Conservation (phyloP, 2,888 invertebrate species). For the Mesorhabditis belari region DNA sequence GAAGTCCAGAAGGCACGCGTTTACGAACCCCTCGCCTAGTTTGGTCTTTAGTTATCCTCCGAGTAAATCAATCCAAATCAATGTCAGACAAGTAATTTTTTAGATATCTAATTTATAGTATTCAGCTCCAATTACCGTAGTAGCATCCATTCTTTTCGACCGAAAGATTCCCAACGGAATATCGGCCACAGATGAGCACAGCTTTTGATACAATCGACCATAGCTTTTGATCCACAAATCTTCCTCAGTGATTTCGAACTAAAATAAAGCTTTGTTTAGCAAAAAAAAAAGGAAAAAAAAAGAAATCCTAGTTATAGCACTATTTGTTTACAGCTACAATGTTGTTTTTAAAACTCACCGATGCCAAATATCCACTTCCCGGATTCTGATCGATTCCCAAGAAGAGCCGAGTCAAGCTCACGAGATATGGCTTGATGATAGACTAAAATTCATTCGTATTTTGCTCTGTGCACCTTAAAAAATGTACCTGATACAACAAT, state of each 20-base stretch:
- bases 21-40: too few relatives aligned
- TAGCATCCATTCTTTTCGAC: conserved; percentile 68
- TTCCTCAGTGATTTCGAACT: conserved; percentile 73
- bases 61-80: not conserved
- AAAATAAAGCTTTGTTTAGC: conserved; percentile 15
- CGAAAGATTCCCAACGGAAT: conserved; percentile 97
- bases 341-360: conserved; percentile 65
- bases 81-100: conserved; percentile 1
- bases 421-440: conserved; percentile 95
- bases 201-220: conserved; percentile 91
- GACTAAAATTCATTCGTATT: conserved; percentile 63
- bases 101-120: conserved; percentile 4
- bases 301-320: not conserved
- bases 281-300: not conserved
- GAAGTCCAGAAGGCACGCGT: too few relatives aligned
- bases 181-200: conserved; percentile 94
- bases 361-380: conserved; percentile 91
- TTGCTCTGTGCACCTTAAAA: conserved; percentile 34
- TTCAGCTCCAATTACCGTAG: conserved; percentile 15
- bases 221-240: conserved; percentile 98
- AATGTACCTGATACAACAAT: conserved; percentile 67
- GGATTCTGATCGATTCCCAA: conserved; percentile 95
- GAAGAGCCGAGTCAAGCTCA: conserved; percentile 85
- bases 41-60: not conserved
- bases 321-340: not conserved